Percentiles rank a stretch among this genome's conserved stretches.
Evolutionary conservation across 2,797 vertebrate species (phyloP).

Genomic region (Microcaecilia unicolor): DNA sequence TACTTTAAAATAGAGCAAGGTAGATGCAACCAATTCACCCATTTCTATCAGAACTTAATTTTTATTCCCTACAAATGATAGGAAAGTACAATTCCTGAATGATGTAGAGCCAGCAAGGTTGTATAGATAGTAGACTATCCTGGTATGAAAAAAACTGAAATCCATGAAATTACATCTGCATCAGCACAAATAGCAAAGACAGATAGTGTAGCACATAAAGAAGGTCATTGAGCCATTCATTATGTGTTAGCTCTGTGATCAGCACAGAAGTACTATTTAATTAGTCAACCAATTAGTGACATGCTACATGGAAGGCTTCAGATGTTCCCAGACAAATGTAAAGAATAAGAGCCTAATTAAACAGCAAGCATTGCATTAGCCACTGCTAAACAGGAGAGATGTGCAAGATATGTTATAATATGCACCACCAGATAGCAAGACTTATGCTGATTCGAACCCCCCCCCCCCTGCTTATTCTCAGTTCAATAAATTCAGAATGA

Average conservation of each 20-base stretch:
- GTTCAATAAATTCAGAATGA: background rate
- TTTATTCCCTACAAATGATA: conserved; percentile 40
- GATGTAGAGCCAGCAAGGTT: conserved; percentile 34
- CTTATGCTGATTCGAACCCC: conserved; percentile 1
- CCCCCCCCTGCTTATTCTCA: too few relatives aligned
- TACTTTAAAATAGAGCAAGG: too few relatives aligned
- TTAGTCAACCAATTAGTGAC: conserved; percentile 88
- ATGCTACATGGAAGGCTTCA: conserved; percentile 71
- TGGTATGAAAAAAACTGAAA: conserved; percentile 17
- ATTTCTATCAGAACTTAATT: too few relatives aligned
- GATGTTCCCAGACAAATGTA: conserved; percentile 67
- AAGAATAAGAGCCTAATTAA: conserved; percentile 82
- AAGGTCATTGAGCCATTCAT: conserved; percentile 57
- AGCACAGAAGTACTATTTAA: conserved; percentile 82
- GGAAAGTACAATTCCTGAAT: conserved; percentile 36
- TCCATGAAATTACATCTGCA: conserved; percentile 16
- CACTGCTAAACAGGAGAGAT: conserved; percentile 69
- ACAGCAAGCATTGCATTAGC: conserved; percentile 49
- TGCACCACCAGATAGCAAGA: conserved; percentile 13
- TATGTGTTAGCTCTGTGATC: conserved; percentile 58
- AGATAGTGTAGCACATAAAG: conserved; percentile 43
- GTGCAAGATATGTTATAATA: conserved; percentile 42
- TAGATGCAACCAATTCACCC: too few relatives aligned
- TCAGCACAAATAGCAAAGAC: conserved; percentile 32
- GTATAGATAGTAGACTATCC: conserved; percentile 48